A percentile compares a stretch with the other conserved stretches of the same genome.
phyloP scores from a whole-genome alignment of 2,888 invertebrate genomes.

The Ctena decussata region DNA sequence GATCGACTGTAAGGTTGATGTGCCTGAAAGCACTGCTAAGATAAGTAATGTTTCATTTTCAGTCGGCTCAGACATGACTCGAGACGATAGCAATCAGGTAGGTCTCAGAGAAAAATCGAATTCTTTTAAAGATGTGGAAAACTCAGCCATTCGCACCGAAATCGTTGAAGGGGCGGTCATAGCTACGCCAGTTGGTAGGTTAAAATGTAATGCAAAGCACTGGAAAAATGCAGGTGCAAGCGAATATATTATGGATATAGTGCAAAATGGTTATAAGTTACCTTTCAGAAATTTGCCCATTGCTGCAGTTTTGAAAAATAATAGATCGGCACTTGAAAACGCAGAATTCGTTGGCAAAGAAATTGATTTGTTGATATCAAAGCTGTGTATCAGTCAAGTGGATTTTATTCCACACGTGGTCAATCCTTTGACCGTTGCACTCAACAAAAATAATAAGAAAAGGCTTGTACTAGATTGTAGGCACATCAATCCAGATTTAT shows the following conservation, averaged over 20 bases:
- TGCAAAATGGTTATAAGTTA: slow-evolving; percentile 20
- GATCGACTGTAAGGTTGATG: background rate
- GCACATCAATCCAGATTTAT: slow-evolving; percentile 32
- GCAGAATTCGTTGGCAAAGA: slow-evolving; percentile 25
- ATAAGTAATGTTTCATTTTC: background rate
- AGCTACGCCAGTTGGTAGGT: background rate
- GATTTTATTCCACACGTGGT: slow-evolving; percentile 14
- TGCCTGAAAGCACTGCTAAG: background rate
- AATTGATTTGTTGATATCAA: slow-evolving; percentile 14
- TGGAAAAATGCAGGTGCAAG: background rate
- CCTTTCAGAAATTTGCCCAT: slow-evolving; percentile 27
- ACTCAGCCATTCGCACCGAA: background rate
- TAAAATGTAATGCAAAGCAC: background rate
- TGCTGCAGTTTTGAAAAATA: slow-evolving; percentile 20
- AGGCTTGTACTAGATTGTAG: slow-evolving; percentile 38
- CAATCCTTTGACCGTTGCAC: slow-evolving; percentile 41
- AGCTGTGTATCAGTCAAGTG: slow-evolving; percentile 23
- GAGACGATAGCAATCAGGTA: background rate
- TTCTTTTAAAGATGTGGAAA: background rate
- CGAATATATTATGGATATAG: background rate
- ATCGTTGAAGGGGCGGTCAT: background rate
- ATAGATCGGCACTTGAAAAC: slow-evolving; percentile 28
- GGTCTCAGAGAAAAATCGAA: background rate
- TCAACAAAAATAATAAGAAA: slow-evolving; percentile 16
- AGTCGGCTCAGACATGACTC: background rate